Base-by-base conservation (phyloP, 2,113 vertebrate genomes). In the Pristiophorus japonicus region DNA sequence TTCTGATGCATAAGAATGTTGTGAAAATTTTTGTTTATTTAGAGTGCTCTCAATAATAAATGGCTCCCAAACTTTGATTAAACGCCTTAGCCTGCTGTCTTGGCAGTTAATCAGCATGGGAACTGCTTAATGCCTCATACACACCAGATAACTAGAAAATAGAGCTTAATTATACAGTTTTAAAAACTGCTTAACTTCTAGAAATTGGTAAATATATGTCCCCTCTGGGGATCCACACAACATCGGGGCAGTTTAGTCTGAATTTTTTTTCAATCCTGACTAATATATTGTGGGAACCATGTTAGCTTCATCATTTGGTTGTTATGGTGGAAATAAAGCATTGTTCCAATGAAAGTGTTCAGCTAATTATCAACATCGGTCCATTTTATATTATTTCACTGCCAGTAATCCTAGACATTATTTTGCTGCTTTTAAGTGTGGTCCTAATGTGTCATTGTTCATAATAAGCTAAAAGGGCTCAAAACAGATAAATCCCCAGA, bases 101-200 rank as follows among this genome's bases (percentile, higher is more conserved):
- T 94, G 93, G 93, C 93, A 94, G 93, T 70, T 94, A 94, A 94
- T 94, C 93, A 94, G 93, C 93, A 94, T 70, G 93, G 93, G 66
- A 73, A 73, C 93, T 94, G 93, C 66, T 94, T 94, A 94, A 94
- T 94, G 45, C 93, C 66, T 94, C 65, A 51, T 94, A 70, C 93
- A 94, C 65, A 67, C 93, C 45, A 70, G 93, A 94, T 94, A 94
- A 94, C 70, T 67, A 70, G 93, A 94, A 70, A 42, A 94, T 70
- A 94, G 93, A 94, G 93, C 93, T 94, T 94, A 94, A 94, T 94
- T 94, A 94, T 94, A 94, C 93, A 94, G 66, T 94, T 73, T 94
- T 70, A 73, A 94, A 94, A 94, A 94, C 93, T 70, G 93, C 66
- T 94, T 94, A 94, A 94, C 93, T 94, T 94, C 93, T 94, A 73